phyloP scores from a whole-genome alignment of 2,113 vertebrate species.

The Cygnus buccinator region DNA sequence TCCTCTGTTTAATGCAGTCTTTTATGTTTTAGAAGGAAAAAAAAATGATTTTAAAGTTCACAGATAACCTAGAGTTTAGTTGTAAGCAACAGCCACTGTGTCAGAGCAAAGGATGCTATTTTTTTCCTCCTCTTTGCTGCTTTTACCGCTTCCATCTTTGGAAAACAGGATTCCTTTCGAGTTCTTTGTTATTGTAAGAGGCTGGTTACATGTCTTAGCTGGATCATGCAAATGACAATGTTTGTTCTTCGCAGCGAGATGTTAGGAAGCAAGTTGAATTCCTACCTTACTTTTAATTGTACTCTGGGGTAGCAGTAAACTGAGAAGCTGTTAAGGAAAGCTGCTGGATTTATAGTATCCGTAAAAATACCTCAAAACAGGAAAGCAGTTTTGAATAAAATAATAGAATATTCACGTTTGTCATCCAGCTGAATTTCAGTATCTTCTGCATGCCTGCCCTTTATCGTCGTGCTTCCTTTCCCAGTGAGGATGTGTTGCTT shows the following conservation, averaged over 20 bases:
- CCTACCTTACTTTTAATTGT: background rate
- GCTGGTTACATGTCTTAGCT: background rate
- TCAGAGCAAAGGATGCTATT: background rate
- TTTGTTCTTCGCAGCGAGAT: background rate
- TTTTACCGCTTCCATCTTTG: background rate
- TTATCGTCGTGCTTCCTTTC: background rate
- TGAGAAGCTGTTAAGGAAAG: background rate
- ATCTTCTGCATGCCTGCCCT: background rate
- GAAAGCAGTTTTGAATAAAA: background rate
- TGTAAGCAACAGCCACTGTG: background rate
- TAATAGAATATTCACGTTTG: background rate
- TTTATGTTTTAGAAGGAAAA: background rate
- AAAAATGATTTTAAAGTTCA: background rate
- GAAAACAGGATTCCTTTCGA: background rate
- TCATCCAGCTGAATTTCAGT: background rate
- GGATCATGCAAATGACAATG: background rate
- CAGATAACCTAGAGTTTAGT: background rate
- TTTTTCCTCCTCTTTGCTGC: background rate
- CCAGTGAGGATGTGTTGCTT: background rate
- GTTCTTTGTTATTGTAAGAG: background rate
- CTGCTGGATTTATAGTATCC: background rate
- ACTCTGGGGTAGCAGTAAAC: background rate
- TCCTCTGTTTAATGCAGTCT: background rate
- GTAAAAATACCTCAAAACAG: background rate
- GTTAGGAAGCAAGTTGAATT: background rate